phyloP scores from a whole-genome alignment of 2,113 vertebrate species.

The Natator depressus region DNA sequence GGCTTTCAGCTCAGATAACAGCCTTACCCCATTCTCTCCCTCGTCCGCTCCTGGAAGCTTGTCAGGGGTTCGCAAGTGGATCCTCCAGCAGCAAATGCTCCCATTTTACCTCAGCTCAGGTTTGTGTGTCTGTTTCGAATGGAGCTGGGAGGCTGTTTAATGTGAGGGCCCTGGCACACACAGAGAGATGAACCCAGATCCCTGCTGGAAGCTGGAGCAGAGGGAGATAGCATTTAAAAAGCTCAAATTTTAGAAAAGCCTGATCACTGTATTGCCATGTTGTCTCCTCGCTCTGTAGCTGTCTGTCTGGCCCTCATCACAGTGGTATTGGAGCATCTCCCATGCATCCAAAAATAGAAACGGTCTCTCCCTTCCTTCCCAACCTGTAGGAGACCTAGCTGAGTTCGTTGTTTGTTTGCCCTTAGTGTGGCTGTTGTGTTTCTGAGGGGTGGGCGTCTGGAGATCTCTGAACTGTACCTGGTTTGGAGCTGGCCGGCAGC shows the following conservation, averaged over 20 bases:
- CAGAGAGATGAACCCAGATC: not conserved
- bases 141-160: not conserved
- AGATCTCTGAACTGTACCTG: accelerated
- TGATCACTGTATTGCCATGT: accelerated
- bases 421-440: accelerated
- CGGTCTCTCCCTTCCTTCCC: not conserved
- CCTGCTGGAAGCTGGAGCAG: not conserved
- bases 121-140: not conserved
- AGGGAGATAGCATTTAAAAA: not conserved
- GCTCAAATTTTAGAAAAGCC: not conserved
- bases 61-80: not conserved
- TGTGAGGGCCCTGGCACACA: too few relatives aligned
- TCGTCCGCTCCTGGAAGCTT: not conserved
- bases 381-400: not conserved
- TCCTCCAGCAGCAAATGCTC: not conserved
- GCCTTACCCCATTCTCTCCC: not conserved
- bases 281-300: too few relatives aligned
- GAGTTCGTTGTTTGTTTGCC: accelerated
- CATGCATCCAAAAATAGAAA: not conserved
- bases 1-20: not conserved
- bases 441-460: not conserved
- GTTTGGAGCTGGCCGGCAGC: not conserved
- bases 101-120: not conserved
- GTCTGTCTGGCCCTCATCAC: not conserved
- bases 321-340: not conserved